A percentile compares a stretch with the other conserved stretches of the same genome.
phyloP scores from a whole-genome alignment of 2,113 vertebrate species.

The Ciconia stormi region DNA sequence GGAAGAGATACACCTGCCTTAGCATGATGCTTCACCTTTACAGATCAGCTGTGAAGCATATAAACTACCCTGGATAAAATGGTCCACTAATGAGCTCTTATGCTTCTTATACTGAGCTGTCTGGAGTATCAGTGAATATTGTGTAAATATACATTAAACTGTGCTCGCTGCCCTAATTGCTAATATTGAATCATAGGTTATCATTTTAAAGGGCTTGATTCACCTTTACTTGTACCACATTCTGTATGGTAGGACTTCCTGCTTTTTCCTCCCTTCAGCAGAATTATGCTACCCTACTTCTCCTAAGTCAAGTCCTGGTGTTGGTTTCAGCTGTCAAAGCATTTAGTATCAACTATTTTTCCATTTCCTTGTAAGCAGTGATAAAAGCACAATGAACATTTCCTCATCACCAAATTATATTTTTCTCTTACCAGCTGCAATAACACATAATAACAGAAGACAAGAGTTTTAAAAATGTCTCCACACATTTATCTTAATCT shows the following conservation, averaged over 20 bases:
- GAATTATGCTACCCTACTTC: neutral
- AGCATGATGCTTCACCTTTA: neutral
- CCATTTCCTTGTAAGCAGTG: neutral
- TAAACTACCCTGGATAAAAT: neutral
- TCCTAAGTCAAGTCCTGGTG: neutral
- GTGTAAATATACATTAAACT: neutral
- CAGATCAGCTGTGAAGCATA: neutral
- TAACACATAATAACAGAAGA: neutral
- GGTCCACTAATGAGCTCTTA: neutral
- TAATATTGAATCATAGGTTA: neutral
- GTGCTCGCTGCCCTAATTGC: neutral
- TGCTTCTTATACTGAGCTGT: neutral
- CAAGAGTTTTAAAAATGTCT: neutral
- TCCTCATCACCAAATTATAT: neutral
- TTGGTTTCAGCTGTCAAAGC: neutral
- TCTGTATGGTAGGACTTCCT: neutral
- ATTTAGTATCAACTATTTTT: neutral
- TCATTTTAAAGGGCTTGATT: neutral
- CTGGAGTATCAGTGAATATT: neutral
- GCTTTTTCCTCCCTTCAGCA: neutral
- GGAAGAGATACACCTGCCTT: neutral
- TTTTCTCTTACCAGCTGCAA: neutral
- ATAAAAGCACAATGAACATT: neutral
- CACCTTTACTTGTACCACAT: neutral
- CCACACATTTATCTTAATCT: slow-evolving; percentile 1